Percentiles rank a stretch among this genome's conserved stretches.
Evolutionary conservation across 37 sponge, comb jelly and placozoan genomes (phyloP).

Genomic region (Mnemiopsis leidyi): DNA sequence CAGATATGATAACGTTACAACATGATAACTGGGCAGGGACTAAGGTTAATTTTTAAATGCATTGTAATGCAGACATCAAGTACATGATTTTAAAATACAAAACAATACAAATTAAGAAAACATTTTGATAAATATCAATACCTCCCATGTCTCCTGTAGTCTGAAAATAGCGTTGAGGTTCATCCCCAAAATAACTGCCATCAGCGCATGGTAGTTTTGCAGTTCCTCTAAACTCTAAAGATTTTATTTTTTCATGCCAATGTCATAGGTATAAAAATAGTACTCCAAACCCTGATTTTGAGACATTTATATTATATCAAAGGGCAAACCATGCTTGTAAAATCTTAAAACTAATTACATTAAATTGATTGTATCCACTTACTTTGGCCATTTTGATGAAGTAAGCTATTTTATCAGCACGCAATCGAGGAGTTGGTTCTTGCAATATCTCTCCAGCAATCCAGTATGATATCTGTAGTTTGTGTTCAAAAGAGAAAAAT

Average conservation of each 20-base stretch:
- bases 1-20: too few species aligned
- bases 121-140: neutral
- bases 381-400: constrained; percentile 19
- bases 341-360: neutral
- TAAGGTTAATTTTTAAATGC: too few species aligned
- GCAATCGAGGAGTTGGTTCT: neutral
- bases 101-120: too few species aligned
- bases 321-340: neutral
- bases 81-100: too few species aligned
- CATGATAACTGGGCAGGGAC: too few species aligned
- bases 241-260: too few species aligned
- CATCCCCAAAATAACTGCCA: constrained; percentile 14
- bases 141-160: constrained; percentile 34
- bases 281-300: too few species aligned
- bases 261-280: too few species aligned
- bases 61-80: too few species aligned
- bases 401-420: constrained; percentile 49
- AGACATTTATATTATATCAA: neutral
- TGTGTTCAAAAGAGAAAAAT: too few species aligned
- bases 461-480: constrained; percentile 55
- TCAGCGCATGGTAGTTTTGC: constrained; percentile 5
- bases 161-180: constrained; percentile 37
- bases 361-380: too few species aligned
- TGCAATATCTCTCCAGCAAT: constrained; percentile 14
- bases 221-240: constrained; percentile 28